Base-by-base conservation (phyloP, 2,113 vertebrate species). In the Candoia aspera region DNA sequence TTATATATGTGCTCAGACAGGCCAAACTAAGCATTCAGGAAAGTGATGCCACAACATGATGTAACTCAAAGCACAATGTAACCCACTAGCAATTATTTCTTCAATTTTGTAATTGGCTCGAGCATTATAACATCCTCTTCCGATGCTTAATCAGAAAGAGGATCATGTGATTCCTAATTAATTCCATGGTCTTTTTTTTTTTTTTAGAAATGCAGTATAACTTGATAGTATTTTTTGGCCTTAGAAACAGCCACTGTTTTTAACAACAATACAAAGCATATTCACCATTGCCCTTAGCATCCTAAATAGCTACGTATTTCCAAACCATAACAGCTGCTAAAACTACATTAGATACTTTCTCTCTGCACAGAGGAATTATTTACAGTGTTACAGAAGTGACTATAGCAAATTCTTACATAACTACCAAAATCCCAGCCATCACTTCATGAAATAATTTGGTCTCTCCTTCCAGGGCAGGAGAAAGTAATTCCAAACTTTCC, bases 401-500 rank as follows among this genome's bases (percentile, higher is more conserved):
- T 89, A 84, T 17, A 57, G 23, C 29, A 59, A 62, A 92, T 84
- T 64, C 19, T 26, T 60, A 26, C 23, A 68, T 64, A 84, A 88
- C n/a, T 55, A 64, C n/a, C 12, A 23, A 84, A 62, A 89, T 55
- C 79, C 73, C 54, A 29, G 13, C 23, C 17, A 42, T 73, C 23
- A n/a, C 6, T 23, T 19, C 5, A 37, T 58, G 53, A 37, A 19
- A 55, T 85, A 85, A 64, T 49, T 84, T 73, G 33, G 53, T 79
- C 53, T 89, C n/a, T 54, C 33, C n/a, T 85, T 89, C 58, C 57
- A 89, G 87, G 58, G 3, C 21, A 84, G 26, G 33, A 29, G 73
- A 46, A 85, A 88, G 58, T 91, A 89, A 93, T 37, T 85, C 57
- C 59, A 86, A 85, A 91, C 53, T 85, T 57, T 33, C 13, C 59